Conservation (phyloP, 2,888 invertebrate species). For the Ornithoptera alexandrae region DNA sequence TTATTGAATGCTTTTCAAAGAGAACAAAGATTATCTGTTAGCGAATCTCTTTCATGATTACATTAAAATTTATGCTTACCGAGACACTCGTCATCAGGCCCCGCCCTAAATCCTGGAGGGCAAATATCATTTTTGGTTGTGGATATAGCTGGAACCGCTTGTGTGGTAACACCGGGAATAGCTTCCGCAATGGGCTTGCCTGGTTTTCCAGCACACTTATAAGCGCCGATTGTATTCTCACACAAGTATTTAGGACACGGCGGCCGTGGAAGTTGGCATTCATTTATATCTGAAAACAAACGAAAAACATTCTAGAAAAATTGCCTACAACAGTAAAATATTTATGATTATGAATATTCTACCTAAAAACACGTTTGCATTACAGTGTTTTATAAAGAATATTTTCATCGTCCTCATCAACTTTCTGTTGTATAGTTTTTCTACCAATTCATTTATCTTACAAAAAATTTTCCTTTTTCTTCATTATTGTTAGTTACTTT, state of each 20-base stretch:
- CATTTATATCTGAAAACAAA: slow-evolving; percentile 86
- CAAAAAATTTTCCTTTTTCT: no score
- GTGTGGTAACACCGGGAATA: slow-evolving; percentile 45
- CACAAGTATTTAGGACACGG: slow-evolving; percentile 74
- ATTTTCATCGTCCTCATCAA: no score
- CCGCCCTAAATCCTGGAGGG: slow-evolving; percentile 78
- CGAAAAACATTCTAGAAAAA: not conserved
- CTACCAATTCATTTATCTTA: no score
- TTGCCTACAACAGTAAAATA: no score
- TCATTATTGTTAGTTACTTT: no score
- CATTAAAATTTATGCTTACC: slow-evolving; percentile 52
- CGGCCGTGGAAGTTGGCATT: slow-evolving; percentile 82
- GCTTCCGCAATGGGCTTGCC: slow-evolving; percentile 64
- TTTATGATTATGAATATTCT: no score
- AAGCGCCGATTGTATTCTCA: slow-evolving; percentile 75
- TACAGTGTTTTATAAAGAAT: no score
- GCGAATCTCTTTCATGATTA: not conserved
- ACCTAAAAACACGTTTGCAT: no score
- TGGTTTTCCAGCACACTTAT: slow-evolving; percentile 68
- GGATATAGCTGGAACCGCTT: slow-evolving; percentile 37
- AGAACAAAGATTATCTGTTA: no score
- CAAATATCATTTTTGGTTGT: slow-evolving; percentile 67
- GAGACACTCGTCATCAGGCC: slow-evolving; percentile 71
- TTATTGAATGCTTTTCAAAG: no score
- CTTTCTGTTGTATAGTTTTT: no score